A percentile compares a stretch with the other conserved stretches of the same genome.
Conservation (phyloP, 2,797 vertebrate genomes). For the Brachyalestes nurse region DNA sequence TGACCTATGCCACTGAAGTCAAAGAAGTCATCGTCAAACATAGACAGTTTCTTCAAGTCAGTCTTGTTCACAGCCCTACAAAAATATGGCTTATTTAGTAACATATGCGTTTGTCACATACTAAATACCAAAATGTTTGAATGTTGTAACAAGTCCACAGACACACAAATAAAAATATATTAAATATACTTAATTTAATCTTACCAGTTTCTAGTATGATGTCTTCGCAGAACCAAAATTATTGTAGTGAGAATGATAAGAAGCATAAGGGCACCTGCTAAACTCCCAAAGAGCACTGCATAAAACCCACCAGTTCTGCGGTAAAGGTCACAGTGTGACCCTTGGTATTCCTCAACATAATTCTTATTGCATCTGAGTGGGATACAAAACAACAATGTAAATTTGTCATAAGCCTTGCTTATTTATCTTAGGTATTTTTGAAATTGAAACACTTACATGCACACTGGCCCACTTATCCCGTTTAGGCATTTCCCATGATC, state of each 20-base stretch:
- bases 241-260: slow-evolving; percentile 59
- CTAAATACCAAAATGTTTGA: not conserved
- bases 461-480: slow-evolving; percentile 59
- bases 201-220: slow-evolving; percentile 55
- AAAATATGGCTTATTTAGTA: not conserved
- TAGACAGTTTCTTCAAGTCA: slow-evolving; percentile 36
- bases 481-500: slow-evolving; percentile 69
- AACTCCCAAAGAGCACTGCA: slow-evolving; percentile 73
- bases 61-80: slow-evolving; percentile 44
- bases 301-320: slow-evolving; percentile 71
- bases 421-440: not conserved
- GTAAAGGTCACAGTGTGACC: slow-evolving; percentile 69
- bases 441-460: slow-evolving; percentile 62
- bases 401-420: not conserved
- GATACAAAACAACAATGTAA: not conserved
- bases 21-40: slow-evolving; percentile 70
- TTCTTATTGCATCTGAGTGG: slow-evolving; percentile 65
- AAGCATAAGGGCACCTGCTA: slow-evolving; percentile 67
- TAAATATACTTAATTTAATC: slow-evolving; percentile 17
- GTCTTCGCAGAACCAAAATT: slow-evolving; percentile 58
- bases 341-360: slow-evolving; percentile 65
- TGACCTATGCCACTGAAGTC: slow-evolving; percentile 67
- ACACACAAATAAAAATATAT: not conserved
- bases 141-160: not conserved
- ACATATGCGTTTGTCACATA: not conserved